Percentiles rank a stretch among this genome's conserved stretches.
Evolutionary conservation across 2,888 invertebrate genomes (phyloP).

Genomic region (Drosophila bunnanda): DNA sequence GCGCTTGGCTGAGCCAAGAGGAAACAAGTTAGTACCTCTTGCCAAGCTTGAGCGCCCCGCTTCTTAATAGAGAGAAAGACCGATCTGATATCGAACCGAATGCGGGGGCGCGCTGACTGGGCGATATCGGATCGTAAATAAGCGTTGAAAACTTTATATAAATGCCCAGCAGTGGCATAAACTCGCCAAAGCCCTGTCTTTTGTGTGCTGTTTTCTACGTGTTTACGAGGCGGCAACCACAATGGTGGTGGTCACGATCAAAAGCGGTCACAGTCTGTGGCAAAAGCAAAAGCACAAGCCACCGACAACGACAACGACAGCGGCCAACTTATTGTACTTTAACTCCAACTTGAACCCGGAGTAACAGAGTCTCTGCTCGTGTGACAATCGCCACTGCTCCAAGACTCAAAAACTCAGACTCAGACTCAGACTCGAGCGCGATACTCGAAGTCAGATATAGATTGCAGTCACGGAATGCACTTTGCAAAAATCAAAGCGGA

Average conservation of each 20-base stretch:
- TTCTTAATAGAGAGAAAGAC: conserved; percentile 22
- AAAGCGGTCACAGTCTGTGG: conserved; percentile 61
- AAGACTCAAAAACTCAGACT: conserved; percentile 5
- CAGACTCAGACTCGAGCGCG: background rate
- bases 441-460: conserved; percentile 6
- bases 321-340: conserved; percentile 37
- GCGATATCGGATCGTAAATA: conserved; percentile 76
- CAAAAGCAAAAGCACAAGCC: conserved; percentile 26
- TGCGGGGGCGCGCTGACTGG: conserved; percentile 36
- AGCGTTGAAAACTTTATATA: conserved; percentile 80
- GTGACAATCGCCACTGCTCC: conserved; percentile 67
- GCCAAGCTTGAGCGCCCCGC: conserved; percentile 41
- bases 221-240: conserved; percentile 81
- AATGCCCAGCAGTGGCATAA: conserved; percentile 72
- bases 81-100: conserved; percentile 34
- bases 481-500: conserved; percentile 23
- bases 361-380: conserved; percentile 42
- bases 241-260: conserved; percentile 81
- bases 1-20: conserved; percentile 53
- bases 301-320: too few species aligned
- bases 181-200: conserved; percentile 46
- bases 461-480: conserved; percentile 31
- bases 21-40: conserved; percentile 1
- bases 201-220: conserved; percentile 50
- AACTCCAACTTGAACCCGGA: conserved; percentile 17